These are phyloP conservation scores for Oscheius myriophilus DNA, from an alignment of 2,888 invertebrate genomes.

Conservation along the genomic window DNA sequence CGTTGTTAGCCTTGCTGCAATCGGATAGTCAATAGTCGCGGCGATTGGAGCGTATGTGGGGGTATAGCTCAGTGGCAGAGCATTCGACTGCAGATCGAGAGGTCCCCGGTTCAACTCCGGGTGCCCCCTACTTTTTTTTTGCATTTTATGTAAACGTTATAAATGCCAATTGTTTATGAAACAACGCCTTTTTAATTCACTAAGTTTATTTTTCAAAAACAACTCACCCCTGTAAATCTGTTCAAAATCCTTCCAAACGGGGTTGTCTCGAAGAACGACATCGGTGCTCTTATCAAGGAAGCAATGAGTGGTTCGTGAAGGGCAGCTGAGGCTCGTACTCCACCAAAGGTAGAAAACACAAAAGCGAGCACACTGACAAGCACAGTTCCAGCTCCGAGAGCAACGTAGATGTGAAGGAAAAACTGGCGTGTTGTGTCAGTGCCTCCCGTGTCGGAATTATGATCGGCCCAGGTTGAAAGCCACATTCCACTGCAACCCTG, in stretches of 20 bases:
- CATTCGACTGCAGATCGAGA: constrained; percentile 70
- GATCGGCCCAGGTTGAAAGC: constrained; percentile 20
- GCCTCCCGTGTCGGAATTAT: constrained; percentile 9
- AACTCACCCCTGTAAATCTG: constrained; percentile 51
- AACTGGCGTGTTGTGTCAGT: background rate
- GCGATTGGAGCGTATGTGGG: constrained; percentile 30
- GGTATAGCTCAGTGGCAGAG: constrained; percentile 69
- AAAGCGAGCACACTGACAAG: constrained; percentile 42
- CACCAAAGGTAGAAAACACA: constrained; percentile 40
- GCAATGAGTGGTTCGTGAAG: constrained; percentile 65
- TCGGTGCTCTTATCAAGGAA: constrained; percentile 62
- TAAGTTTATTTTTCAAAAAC: background rate
- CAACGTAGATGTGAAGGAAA: constrained; percentile 21
- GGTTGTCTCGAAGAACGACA: constrained; percentile 69
- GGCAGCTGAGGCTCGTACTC: constrained; percentile 37
- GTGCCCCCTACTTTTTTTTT: constrained; percentile 50
- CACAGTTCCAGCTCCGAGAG: constrained; percentile 32
- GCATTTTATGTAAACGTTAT: too few species aligned
- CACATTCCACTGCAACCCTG: constrained; percentile 27
- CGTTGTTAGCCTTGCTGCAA: background rate
- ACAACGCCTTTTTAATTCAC: too few species aligned
- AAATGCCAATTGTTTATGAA: too few species aligned
- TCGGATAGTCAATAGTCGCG: too few species aligned
- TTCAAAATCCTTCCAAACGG: constrained; percentile 71
- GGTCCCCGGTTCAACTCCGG: constrained; percentile 68